Base-by-base conservation (phyloP, 2,888 invertebrate genomes). In the Therioaphis trifolii region DNA sequence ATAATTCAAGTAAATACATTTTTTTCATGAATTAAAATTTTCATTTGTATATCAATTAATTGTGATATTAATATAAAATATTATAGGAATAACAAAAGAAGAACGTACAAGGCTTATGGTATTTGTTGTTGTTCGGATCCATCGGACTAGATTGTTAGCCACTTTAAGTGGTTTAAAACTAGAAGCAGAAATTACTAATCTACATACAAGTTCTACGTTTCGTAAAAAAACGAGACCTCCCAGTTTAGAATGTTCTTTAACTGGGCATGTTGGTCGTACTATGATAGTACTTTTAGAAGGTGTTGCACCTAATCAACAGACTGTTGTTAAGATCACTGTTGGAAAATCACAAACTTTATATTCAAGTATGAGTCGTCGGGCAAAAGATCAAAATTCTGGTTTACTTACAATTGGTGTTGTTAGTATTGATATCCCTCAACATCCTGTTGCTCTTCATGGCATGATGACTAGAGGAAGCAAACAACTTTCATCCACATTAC, bases 391-490 rank as follows among this genome's bases (percentile, higher is more conserved):
- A 87, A 96, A 95, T 88, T 92, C 94, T 76, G 93, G 94, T 0
- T 89, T 97, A 84, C 89, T 96, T 12, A 95, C 95, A 12, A 92
- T 98, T 80, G 98, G 98, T 0, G 94, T 94, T 18, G 94, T 98
- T 1, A 93, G 95, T 86, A 94, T 98, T 82, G 98, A 98, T 89
- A 96, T 99, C 88, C 99, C 99, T 4, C 98, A 99, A 89, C 98
- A 99, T 90, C 99, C 99, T 0, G 97, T 98, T 0, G 97, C 96
- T 11, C 90, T 99, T 86, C 99, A 99, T 89, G 98, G 98, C 76
- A 98, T 99, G 94, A 97, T 99, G 93, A 96, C 96, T 0, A 91
- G 98, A 86, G 96, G 97, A 86, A 96, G 96, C 85, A 94, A 96
- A 86, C 96, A 98, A 88, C 90, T 98, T 66, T 97, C 97, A 11